Conservation (phyloP, 23 tunicate genomes). For the Styela plicata region DNA sequence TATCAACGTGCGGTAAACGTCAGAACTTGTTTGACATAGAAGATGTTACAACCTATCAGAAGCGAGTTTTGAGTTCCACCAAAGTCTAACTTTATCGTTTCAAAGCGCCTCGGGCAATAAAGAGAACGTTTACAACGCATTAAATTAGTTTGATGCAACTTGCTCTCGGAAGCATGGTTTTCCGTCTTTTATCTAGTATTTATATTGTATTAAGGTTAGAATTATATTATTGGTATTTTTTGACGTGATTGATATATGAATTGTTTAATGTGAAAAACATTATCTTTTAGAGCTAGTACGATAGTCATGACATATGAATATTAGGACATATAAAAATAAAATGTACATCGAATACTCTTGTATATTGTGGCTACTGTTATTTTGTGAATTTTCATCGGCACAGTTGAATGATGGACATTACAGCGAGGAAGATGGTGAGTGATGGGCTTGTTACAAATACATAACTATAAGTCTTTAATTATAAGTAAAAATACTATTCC, state of each 20-base stretch:
- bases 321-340: no score
- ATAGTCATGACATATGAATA: not conserved
- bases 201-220: not conserved
- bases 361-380: not conserved
- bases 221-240: no score
- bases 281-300: not conserved
- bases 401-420: constrained; percentile 12
- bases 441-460: not conserved
- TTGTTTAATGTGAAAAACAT: no score
- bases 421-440: constrained; percentile 37
- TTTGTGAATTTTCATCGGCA: not conserved
- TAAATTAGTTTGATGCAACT: not conserved
- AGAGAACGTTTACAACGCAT: not conserved
- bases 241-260: no score
- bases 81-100: not conserved
- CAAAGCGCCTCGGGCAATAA: not conserved
- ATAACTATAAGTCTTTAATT: no score
- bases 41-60: not conserved
- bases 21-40: not conserved
- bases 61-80: not conserved
- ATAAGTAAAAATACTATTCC: no score
- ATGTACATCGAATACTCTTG: no score
- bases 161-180: not conserved
- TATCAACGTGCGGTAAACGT: no score
- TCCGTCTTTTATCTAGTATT: not conserved